Conservation (phyloP, 2,797 vertebrate species). For the Passerculus sandwichensis region DNA sequence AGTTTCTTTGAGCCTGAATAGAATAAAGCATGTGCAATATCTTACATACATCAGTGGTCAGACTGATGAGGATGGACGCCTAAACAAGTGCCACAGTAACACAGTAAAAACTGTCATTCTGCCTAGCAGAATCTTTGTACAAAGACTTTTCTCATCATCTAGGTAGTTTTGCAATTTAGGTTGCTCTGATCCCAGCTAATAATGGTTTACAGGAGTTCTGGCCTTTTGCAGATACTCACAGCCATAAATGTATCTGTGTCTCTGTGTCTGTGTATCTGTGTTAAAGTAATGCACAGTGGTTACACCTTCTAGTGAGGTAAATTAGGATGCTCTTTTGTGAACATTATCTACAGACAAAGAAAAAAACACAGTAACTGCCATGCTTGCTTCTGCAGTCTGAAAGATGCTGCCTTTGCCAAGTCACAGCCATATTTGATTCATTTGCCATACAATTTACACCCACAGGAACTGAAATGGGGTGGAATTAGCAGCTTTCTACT, state of each 20-base stretch:
- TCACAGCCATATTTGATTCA: conserved; percentile 14
- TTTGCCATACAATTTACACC: conserved; percentile 7
- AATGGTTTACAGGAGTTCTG: neutral
- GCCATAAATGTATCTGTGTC: neutral
- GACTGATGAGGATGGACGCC: neutral
- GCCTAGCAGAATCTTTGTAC: neutral
- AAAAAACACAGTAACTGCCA: neutral
- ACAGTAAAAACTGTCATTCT: neutral
- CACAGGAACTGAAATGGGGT: neutral
- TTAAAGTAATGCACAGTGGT: neutral
- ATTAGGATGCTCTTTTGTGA: neutral
- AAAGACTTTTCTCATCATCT: neutral
- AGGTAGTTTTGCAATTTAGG: neutral
- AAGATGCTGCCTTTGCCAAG: neutral
- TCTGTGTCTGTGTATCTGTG: neutral
- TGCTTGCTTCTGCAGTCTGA: neutral
- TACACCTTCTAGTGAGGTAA: neutral
- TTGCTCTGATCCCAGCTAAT: neutral
- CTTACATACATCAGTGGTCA: neutral
- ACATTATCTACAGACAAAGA: neutral
- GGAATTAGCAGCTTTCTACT: conserved; percentile 11
- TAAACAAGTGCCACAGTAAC: neutral
- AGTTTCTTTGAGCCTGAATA: neutral
- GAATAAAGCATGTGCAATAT: neutral
- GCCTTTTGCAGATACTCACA: neutral